A percentile compares a stretch with the other conserved stretches of the same genome.
These are phyloP conservation scores for Megamerina dolium DNA, from an alignment of 2,888 invertebrate species.

Conservation along the genomic window DNA sequence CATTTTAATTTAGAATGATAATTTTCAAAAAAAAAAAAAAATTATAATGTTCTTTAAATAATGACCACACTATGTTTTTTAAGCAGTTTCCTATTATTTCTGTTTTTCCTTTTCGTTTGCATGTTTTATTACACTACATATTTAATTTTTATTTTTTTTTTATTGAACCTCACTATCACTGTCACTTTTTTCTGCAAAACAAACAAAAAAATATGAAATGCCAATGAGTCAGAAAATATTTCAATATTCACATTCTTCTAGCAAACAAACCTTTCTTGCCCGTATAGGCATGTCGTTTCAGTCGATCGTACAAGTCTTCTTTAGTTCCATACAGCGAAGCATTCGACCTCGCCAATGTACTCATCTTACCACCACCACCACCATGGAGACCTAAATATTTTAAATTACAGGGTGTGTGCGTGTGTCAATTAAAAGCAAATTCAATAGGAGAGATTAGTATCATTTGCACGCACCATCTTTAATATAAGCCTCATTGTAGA, in stretches of 20 bases:
- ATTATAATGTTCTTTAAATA: too few relatives aligned
- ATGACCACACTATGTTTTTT: constrained; percentile 12
- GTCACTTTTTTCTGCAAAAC: constrained; percentile 81
- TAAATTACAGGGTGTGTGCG: too few relatives aligned
- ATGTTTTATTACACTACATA: too few relatives aligned
- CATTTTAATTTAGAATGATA: too few relatives aligned
- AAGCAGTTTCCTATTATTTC: neutral
- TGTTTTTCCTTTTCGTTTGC: too few relatives aligned
- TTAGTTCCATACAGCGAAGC: constrained; percentile 92
- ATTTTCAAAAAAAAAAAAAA: too few relatives aligned
- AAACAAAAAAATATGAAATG: constrained; percentile 3
- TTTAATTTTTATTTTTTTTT: too few relatives aligned
- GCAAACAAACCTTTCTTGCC: constrained; percentile 77
- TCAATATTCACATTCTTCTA: neutral
- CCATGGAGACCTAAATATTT: constrained; percentile 70
- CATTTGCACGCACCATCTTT: constrained; percentile 59
- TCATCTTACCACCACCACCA: constrained; percentile 87
- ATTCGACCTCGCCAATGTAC: constrained; percentile 86
- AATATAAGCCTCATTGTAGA: constrained; percentile 95
- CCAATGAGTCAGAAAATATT: constrained; percentile 13
- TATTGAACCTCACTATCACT: constrained; percentile 91
- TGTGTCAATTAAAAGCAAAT: too few relatives aligned
- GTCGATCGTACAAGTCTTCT: constrained; percentile 90
- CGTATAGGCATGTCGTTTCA: constrained; percentile 89
- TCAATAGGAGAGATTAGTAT: too few relatives aligned